Evolutionary conservation across 2,888 invertebrate species (phyloP), one percentile per base, ranked within the genome.

Genomic region (Phorcus lineatus): DNA sequence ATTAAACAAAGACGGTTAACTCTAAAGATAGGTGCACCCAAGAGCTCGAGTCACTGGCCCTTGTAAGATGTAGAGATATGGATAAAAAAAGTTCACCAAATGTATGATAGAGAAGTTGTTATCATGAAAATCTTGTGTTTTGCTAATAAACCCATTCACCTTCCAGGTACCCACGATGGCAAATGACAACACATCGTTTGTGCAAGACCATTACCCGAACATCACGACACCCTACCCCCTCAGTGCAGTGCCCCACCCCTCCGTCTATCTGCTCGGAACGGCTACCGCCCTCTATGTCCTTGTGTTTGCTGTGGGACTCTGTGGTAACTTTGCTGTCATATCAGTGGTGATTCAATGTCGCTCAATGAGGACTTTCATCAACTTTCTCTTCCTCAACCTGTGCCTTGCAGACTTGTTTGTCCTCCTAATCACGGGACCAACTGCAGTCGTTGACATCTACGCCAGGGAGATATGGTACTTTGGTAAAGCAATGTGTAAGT

Each of bases 401-500:
- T 97, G 97, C 93, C 95, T 97, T 62, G 98, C 98, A 24, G 98
- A 98, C 94, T 94, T 98, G 88, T 96, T 97, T 95, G 97, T 98
- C 88, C 94, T 98, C 87, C 94, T 98, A 84, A 96, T 98, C 84
- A 98, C 98, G 92, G 97, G 98, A 82, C 98, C 98, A 11, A 97
- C 98, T 0, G 97, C 97, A 52, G 95, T 98, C 57, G 97, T 98
- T 22, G 98, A 98, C 93, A 96, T 98, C 77, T 97, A 97, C 93
- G 96, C 97, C 17, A 95, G 96, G 13, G 97, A 98, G 93, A 96
- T 97, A 1, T 98, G 98, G 98, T 96, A 97, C 86, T 95, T 98
- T 81, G 98, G 98, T 74, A 96, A 96, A 91, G 96, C 96, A 93
- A 95, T 98, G 95, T 98, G 98, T 98, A 94, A 97, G 98, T 97